Conservation (phyloP, 2,113 vertebrate species). For the Pseudorhombus dupliciocellatus region DNA sequence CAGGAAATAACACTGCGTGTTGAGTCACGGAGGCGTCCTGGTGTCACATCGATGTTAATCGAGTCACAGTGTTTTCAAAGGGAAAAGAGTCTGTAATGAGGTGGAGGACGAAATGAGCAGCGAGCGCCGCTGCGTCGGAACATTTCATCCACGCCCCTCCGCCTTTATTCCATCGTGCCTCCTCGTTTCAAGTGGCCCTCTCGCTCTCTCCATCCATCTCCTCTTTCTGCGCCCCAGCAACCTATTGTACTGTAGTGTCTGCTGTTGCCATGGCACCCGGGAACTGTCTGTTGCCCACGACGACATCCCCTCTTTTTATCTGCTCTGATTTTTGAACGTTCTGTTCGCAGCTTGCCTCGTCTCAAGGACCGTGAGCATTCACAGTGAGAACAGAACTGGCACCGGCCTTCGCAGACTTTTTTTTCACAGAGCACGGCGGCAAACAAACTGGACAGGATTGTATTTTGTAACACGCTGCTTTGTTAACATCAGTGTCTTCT, state of each 20-base stretch:
- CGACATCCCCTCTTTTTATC: constrained; percentile 59
- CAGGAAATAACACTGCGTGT: background rate
- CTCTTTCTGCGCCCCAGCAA: constrained; percentile 41
- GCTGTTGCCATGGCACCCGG: constrained; percentile 77
- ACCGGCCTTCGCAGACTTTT: background rate
- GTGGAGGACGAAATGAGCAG: background rate
- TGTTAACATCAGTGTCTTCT: background rate
- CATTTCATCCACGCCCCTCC: background rate
- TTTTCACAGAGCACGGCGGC: too few relatives aligned
- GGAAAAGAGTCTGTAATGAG: background rate
- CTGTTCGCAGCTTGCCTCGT: constrained; percentile 32
- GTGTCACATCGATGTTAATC: too few relatives aligned
- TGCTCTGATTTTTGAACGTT: constrained; percentile 27
- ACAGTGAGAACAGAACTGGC: background rate
- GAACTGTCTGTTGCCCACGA: constrained; percentile 48
- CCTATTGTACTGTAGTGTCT: constrained; percentile 65
- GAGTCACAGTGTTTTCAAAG: background rate
- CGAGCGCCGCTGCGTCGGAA: background rate
- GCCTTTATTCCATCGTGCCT: background rate
- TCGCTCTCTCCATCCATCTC: background rate
- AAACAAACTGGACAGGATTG: background rate
- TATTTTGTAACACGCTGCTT: constrained; percentile 35
- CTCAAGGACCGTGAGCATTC: constrained; percentile 19
- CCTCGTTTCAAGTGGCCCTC: background rate
- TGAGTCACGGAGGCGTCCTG: constrained; percentile 8